phyloP scores from a whole-genome alignment of 2,888 invertebrate genomes.

The Mantis religiosa region DNA sequence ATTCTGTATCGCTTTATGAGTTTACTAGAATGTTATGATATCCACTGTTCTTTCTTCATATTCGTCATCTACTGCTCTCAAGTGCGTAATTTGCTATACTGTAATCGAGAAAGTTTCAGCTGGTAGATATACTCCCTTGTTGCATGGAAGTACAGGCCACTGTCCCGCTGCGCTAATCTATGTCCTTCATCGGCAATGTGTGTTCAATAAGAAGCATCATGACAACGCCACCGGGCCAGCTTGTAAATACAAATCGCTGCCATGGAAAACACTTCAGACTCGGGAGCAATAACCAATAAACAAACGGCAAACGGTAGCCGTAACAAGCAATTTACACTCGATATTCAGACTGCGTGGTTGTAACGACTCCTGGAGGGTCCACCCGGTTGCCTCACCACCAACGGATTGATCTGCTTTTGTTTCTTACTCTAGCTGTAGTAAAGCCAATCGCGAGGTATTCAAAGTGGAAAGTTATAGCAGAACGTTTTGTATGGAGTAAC shows the following conservation, averaged over 20 bases:
- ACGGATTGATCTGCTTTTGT: not conserved
- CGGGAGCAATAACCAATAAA: not conserved
- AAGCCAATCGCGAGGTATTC: too few relatives aligned
- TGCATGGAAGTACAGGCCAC: not conserved
- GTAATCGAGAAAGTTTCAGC: not conserved
- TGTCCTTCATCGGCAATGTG: constrained; percentile 2
- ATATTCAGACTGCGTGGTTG: not conserved
- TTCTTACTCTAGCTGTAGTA: not conserved
- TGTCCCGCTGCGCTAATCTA: constrained; percentile 7
- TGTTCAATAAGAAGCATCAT: not conserved
- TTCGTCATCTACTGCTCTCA: too few relatives aligned
- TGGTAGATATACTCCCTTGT: not conserved
- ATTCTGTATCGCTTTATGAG: too few relatives aligned
- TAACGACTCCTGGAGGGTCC: not conserved
- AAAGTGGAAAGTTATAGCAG: too few relatives aligned
- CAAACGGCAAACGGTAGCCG: not conserved
- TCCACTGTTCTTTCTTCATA: too few relatives aligned
- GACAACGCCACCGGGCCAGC: not conserved
- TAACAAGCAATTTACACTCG: not conserved
- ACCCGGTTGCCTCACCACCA: not conserved
- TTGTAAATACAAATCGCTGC: not conserved
- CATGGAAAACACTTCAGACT: not conserved
- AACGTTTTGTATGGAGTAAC: too few relatives aligned
- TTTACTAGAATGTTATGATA: too few relatives aligned
- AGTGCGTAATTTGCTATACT: not conserved